Evolutionary conservation across 2,888 invertebrate species (phyloP), one percentile per base, ranked within the genome.

Genomic region (Amaurobius ferox): DNA sequence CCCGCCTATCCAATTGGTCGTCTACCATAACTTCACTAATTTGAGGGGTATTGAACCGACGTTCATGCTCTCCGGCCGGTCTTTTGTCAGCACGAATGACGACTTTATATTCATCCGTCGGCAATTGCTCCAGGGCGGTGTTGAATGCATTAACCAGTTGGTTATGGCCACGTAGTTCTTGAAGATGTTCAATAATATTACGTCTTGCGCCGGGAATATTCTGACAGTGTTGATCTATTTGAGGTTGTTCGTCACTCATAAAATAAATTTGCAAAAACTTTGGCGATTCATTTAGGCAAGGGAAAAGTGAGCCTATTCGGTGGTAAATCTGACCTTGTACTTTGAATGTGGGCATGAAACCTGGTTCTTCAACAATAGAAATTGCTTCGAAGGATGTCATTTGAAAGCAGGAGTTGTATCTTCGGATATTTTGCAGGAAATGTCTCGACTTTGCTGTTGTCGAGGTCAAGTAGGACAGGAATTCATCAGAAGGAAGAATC

Each of bases 241-340:
- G 16, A 16, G 9, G 2, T n/a, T 44, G 9, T 13, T 2, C 44
- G 2, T 44, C n/a, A n/a, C n/a, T 2, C 44, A 44, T 44, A 16
- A 44, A 16, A 86, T 90, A 90, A 78, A 90, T 64, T 26, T 77
- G 77, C 32, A 77, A 6, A 28, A 68, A 77, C 39, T 77, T 35
- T n/a, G 13, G 77, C 0, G 23, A 28, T 23, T 68, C 40, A 40
- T 48, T 29, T 16, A 11, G 23, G 23, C 39, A 9, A 16, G 77
- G 40, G n/a, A 67, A 23, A 23, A 79, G 29, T 2, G 39, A 23
- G 5, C 67, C 66, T 32, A 66, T 66, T n/a, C 7, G n/a, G 28
- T 79, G 70, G 35, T 79, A 79, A 3, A 77, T 40, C 28, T 77
- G 67, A 11, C 68, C 78, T 55, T 78, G 78, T 16, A 78, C 28